A percentile compares a stretch with the other conserved stretches of the same genome.
Evolutionary conservation across 2,797 vertebrate genomes (phyloP).

Genomic region (Anisognathus igniventris): DNA sequence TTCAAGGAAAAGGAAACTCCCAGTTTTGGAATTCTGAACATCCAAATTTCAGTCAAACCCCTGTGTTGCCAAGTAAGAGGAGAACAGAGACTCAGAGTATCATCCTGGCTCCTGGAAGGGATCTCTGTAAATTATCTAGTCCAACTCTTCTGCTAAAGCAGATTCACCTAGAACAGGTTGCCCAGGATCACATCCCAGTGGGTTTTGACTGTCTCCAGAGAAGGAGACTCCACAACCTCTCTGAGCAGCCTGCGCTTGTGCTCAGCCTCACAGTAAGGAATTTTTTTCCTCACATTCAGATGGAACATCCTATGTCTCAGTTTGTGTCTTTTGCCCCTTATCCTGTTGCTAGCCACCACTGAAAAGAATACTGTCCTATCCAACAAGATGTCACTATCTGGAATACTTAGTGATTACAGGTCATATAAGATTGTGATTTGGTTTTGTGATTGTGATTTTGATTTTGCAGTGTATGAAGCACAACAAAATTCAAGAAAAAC

Average conservation of each 20-base stretch:
- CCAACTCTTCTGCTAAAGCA: background rate
- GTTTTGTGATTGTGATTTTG: background rate
- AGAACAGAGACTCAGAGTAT: background rate
- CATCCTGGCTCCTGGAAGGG: background rate
- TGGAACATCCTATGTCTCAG: background rate
- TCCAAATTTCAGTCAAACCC: background rate
- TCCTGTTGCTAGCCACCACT: background rate
- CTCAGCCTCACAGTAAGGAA: background rate
- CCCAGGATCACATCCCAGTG: background rate
- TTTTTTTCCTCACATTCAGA: background rate
- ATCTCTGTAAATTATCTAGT: background rate
- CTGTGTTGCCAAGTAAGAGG: background rate
- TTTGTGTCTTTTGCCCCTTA: background rate
- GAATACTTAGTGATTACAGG: background rate
- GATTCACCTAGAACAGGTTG: background rate
- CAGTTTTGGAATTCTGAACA: background rate
- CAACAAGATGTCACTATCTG: background rate
- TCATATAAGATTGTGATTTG: background rate
- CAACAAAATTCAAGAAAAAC: background rate
- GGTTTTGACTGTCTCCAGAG: background rate
- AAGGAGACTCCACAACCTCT: background rate
- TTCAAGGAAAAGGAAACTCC: background rate
- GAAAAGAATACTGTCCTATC: background rate
- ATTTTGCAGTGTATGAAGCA: background rate
- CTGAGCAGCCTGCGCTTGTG: background rate